A percentile compares a stretch with the other conserved stretches of the same genome.
These are phyloP conservation scores for Pimephales promelas DNA, from an alignment of 2,113 vertebrate species.

Conservation along the genomic window DNA sequence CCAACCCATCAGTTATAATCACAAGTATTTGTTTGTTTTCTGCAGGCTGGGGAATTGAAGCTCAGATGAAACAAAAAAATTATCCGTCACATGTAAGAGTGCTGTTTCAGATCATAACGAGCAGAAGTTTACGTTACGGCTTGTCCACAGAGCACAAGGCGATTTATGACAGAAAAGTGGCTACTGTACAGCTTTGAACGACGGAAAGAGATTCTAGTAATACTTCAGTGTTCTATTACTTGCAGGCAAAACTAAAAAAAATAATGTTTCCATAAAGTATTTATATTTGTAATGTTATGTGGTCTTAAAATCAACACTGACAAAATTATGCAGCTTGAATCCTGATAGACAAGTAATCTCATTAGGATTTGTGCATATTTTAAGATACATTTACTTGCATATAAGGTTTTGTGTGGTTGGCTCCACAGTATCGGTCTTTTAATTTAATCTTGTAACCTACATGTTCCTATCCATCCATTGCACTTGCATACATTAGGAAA, in stretches of 20 bases:
- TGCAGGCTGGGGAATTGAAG: slow-evolving; percentile 60
- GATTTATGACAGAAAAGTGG: slow-evolving; percentile 27
- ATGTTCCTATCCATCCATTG: neutral
- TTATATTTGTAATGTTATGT: neutral
- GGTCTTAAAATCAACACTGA: neutral
- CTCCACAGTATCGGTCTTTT: neutral
- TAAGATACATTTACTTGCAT: neutral
- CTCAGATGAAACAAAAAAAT: slow-evolving; percentile 61
- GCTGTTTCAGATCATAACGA: slow-evolving; percentile 21
- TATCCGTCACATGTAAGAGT: slow-evolving; percentile 54
- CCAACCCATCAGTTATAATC: slow-evolving; percentile 75
- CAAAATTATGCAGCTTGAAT: neutral
- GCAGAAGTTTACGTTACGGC: slow-evolving; percentile 42
- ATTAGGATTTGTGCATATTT: neutral
- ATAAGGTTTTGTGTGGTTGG: neutral
- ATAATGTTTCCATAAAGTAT: neutral
- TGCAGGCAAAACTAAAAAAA: neutral
- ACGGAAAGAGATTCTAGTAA: slow-evolving; percentile 1
- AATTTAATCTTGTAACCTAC: neutral
- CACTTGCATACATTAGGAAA: neutral
- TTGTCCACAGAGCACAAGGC: slow-evolving; percentile 26
- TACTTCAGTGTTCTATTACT: slow-evolving; percentile 11
- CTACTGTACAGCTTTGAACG: slow-evolving; percentile 48
- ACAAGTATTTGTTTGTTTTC: slow-evolving; percentile 75
- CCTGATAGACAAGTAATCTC: neutral